These are phyloP conservation scores for Ia io DNA, from an alignment of 2,113 vertebrate species.

Conservation along the genomic window DNA sequence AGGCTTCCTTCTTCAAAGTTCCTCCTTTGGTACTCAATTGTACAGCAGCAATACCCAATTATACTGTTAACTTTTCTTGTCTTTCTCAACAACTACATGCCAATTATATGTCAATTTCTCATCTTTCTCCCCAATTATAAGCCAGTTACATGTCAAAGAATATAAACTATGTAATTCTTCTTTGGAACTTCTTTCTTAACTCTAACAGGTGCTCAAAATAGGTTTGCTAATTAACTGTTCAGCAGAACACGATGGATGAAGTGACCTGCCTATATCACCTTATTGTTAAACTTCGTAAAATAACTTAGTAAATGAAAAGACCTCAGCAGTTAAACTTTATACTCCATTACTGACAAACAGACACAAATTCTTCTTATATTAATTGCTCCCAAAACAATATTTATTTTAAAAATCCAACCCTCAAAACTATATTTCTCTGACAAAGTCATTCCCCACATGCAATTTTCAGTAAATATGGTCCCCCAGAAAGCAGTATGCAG, in stretches of 20 bases:
- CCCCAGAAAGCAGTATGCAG: not conserved
- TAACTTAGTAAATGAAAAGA: slow-evolving; percentile 29
- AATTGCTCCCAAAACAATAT: not conserved
- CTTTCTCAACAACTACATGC: not conserved
- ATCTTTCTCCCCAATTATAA: not conserved
- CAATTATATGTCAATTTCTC: not conserved
- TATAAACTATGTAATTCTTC: not conserved
- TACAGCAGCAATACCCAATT: not conserved
- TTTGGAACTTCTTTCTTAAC: not conserved
- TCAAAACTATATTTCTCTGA: not conserved
- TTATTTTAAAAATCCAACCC: not conserved
- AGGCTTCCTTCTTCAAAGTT: not conserved
- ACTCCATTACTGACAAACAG: not conserved
- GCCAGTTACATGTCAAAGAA: not conserved
- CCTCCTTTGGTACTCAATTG: not conserved
- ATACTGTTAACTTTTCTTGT: not conserved
- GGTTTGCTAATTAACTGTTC: not conserved
- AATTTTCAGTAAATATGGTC: not conserved
- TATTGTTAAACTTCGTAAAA: not conserved
- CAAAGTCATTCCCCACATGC: not conserved
- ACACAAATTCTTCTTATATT: not conserved
- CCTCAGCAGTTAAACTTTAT: not conserved
- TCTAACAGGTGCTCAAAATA: not conserved
- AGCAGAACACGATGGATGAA: not conserved
- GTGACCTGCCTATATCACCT: not conserved